Conservation (phyloP, 2,113 vertebrate genomes). For the Athene cunicularia region DNA sequence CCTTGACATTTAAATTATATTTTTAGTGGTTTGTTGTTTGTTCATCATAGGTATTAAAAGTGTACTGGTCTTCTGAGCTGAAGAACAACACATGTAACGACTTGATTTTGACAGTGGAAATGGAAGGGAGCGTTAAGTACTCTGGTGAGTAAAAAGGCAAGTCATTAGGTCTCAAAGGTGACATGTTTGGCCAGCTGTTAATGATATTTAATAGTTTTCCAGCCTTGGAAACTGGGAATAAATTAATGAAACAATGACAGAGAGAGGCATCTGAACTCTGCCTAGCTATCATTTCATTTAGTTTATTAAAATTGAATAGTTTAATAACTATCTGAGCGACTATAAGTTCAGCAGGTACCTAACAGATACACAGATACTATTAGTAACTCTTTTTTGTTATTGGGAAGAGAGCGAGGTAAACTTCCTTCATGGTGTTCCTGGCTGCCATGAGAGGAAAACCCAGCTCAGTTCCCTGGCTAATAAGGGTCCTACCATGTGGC, state of each 20-base stretch:
- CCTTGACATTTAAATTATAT: background rate
- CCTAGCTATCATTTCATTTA: background rate
- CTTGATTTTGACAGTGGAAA: slow-evolving; percentile 73
- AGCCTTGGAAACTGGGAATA: background rate
- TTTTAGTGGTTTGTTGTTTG: background rate
- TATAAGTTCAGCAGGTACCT: background rate
- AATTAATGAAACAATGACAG: background rate
- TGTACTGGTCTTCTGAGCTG: slow-evolving; percentile 73
- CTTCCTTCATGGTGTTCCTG: background rate
- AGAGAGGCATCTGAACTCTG: background rate
- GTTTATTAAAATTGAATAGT: background rate
- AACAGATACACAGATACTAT: background rate
- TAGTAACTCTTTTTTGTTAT: background rate
- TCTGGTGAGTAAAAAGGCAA: slow-evolving; percentile 27
- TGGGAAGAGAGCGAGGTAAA: background rate
- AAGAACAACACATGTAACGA: slow-evolving; percentile 50
- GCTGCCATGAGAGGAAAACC: background rate
- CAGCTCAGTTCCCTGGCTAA: background rate
- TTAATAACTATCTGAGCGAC: background rate
- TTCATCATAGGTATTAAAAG: slow-evolving; percentile 74
- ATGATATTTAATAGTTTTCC: background rate
- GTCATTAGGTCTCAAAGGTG: background rate
- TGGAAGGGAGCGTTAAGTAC: slow-evolving; percentile 37
- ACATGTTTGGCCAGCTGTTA: background rate
- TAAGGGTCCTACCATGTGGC: background rate